Evolutionary conservation across 1,140 invertebrate species (phyloP), one percentile per base, ranked within the genome.

Genomic region (Arctopsyche grandis): DNA sequence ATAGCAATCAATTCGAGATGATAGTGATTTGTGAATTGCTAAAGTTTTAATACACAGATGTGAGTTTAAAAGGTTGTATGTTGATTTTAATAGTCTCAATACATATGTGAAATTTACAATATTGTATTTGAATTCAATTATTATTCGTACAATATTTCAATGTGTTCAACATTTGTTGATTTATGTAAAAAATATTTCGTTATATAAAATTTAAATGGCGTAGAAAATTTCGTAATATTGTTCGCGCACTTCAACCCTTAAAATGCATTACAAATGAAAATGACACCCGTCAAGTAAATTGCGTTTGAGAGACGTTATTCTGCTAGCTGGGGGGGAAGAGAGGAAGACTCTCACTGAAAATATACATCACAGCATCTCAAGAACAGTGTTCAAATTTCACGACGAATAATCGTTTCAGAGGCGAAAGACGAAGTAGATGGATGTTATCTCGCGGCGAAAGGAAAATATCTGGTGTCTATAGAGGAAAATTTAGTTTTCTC

Each of bases 231-330:
- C 3, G 16, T 52, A 52, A 52, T 16, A 21, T 60, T 21, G n/a
- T 60, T 60, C 56, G n/a, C n/a, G 21, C 63, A 26, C 63, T 10
- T 24, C 56, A 60, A 60, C 24, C 63, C 21, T 26, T 26, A 12
- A 29, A 66, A 66, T 66, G 63, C 63, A 66, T 26, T 22, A 66
- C 24, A 66, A 66, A 66, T 66, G 63, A 66, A 66, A 66, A 66
- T 26, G 63, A 66, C 63, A 66, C 63, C 24, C 63, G 63, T 66
- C 63, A 66, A 66, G 63, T 14, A 29, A 66, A 66, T 66, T 26
- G 21, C 24, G 21, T 66, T 66, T 24, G 4, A 66, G 56, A 60
- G 9, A 60, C 56, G 16, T 16, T 3, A n/a, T 12, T 3, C 56
- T 38, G 29, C 29, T 38, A n/a, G n/a, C n/a, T 38, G 7, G 29